These are phyloP conservation scores for Bhutanitis thaidina DNA, from an alignment of 2,888 invertebrate genomes.

Conservation along the genomic window DNA sequence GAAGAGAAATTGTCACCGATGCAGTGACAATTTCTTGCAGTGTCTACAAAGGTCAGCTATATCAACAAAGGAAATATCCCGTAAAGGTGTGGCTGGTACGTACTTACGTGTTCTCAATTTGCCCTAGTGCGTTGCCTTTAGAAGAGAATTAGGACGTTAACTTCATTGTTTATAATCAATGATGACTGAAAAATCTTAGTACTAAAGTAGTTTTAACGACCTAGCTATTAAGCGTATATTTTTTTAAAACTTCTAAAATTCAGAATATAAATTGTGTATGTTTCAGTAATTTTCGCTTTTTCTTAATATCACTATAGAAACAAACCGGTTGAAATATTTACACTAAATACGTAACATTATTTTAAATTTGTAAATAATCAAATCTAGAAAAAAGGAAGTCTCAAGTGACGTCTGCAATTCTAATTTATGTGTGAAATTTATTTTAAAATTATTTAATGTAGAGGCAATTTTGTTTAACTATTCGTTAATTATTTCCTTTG, in stretches of 20 bases:
- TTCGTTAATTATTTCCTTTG: conserved; percentile 5
- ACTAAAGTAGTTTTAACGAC: no score
- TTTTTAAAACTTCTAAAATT: no score
- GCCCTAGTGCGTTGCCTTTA: conserved; percentile 27
- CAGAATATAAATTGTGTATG: no score
- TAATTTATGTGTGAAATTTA: conserved; percentile 7
- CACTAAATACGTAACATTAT: no score
- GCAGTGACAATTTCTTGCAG: conserved; percentile 8
- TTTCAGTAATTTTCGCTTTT: no score
- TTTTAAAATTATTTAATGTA: not conserved
- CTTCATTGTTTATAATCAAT: conserved; percentile 7
- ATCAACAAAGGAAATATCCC: conserved; percentile 18
- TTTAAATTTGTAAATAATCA: not conserved
- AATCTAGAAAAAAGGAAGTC: not conserved
- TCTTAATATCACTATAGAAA: no score
- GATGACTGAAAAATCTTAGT: no score
- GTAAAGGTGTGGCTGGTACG: conserved; percentile 20
- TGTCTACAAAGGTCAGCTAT: conserved; percentile 16
- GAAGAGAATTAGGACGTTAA: conserved; percentile 21
- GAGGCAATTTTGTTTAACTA: not conserved
- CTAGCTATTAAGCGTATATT: no score
- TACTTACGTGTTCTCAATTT: conserved; percentile 23
- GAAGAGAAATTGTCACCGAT: conserved; percentile 6
- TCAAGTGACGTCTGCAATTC: not conserved
- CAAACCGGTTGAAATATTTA: no score